phyloP scores from a whole-genome alignment of 2,113 vertebrate species.

The Anhinga anhinga region DNA sequence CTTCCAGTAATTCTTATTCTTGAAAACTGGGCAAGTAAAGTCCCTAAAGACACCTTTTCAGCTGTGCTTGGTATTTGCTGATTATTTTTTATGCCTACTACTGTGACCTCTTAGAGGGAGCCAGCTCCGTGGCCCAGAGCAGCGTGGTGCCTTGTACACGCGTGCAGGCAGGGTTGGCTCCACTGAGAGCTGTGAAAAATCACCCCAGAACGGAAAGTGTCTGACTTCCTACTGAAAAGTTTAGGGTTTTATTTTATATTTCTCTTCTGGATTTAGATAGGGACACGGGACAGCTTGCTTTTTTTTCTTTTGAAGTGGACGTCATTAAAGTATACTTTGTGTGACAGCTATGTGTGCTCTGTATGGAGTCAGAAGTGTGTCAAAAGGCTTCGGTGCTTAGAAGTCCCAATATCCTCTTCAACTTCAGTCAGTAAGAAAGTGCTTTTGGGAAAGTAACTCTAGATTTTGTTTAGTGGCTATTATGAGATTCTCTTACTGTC shows the following conservation, averaged over 20 bases:
- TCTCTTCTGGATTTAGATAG: not conserved
- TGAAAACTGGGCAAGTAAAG: not conserved
- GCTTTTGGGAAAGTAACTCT: not conserved
- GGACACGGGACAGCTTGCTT: not conserved
- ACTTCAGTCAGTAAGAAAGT: not conserved
- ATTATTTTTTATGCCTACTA: not conserved
- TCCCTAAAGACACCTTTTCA: not conserved
- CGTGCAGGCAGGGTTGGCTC: not conserved
- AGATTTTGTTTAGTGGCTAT: not conserved
- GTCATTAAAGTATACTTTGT: not conserved
- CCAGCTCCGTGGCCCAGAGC: not conserved
- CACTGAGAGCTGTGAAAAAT: not conserved
- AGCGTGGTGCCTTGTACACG: fast-evolving
- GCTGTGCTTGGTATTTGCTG: not conserved
- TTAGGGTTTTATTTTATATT: not conserved
- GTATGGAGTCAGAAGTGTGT: not conserved
- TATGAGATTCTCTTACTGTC: fast-evolving
- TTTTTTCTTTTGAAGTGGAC: not conserved
- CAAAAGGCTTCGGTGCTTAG: not conserved
- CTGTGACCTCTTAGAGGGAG: not conserved
- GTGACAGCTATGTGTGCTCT: not conserved
- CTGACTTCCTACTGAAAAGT: not conserved
- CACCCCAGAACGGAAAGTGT: not conserved
- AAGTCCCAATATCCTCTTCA: not conserved
- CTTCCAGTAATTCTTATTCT: not conserved